These are phyloP conservation scores for Campoplex nolae DNA, from an alignment of 2,888 invertebrate genomes.

Conservation along the genomic window DNA sequence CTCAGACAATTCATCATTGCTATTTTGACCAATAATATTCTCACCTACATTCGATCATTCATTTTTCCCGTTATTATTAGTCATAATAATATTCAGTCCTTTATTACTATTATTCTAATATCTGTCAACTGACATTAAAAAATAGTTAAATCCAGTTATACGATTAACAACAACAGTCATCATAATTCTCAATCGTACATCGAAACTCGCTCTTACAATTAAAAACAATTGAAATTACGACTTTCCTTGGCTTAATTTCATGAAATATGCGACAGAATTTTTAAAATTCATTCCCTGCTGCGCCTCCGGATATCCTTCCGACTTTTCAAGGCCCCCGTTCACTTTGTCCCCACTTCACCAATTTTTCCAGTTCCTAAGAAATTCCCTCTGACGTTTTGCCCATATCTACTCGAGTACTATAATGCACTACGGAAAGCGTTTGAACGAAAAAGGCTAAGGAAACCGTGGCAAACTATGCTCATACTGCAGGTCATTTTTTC, in stretches of 20 bases:
- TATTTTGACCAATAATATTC: slow-evolving; percentile 15
- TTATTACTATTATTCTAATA: background rate
- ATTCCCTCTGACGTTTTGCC: background rate
- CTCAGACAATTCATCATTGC: slow-evolving; percentile 36
- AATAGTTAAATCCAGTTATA: background rate
- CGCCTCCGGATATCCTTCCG: background rate
- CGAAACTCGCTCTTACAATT: background rate
- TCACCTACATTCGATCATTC: slow-evolving; percentile 9
- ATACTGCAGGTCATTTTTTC: no score
- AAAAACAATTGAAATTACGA: background rate
- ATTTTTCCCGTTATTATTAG: background rate
- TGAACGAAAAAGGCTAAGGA: background rate
- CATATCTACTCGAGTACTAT: background rate
- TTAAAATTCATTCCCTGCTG: background rate
- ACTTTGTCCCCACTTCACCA: background rate
- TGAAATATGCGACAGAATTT: background rate
- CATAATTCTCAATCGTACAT: background rate
- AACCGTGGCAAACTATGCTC: background rate
- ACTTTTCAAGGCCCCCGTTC: background rate
- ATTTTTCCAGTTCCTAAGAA: background rate
- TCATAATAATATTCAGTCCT: background rate
- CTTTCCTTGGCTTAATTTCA: background rate
- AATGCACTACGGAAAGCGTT: background rate
- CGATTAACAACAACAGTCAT: background rate
- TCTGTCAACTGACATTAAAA: background rate